Evolutionary conservation across 1,140 invertebrate species (phyloP).

Genomic region (Rhagoletis zephyria): DNA sequence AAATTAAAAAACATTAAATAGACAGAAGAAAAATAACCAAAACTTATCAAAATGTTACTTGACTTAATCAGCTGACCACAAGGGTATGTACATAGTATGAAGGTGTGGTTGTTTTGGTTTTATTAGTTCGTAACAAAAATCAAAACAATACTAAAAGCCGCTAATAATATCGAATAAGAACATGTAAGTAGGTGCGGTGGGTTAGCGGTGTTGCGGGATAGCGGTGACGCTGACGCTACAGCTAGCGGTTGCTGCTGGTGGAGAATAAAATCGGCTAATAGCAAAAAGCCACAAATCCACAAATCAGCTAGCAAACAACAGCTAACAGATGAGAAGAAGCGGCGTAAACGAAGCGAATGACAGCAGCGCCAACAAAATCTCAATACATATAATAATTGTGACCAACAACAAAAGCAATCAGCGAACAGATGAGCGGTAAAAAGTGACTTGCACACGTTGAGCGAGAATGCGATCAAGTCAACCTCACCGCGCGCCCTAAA

Average conservation of each 20-base stretch:
- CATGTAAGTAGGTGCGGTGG: neutral
- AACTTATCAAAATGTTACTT: no score
- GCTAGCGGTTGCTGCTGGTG: neutral
- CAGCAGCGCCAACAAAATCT: no score
- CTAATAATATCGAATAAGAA: neutral
- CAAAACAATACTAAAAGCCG: neutral
- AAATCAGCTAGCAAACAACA: neutral
- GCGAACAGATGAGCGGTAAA: neutral
- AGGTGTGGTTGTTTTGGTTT: neutral
- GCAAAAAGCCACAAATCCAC: neutral
- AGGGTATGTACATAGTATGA: no score
- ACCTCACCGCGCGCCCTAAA: neutral
- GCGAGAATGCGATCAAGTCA: constrained; percentile 11
- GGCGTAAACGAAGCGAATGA: no score
- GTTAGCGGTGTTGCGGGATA: neutral
- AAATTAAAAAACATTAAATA: no score
- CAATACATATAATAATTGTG: no score
- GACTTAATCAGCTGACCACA: no score
- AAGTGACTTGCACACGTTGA: constrained; percentile 22
- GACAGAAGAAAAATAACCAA: no score
- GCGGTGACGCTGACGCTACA: no score
- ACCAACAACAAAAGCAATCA: neutral
- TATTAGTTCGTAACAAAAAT: neutral
- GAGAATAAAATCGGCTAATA: neutral
- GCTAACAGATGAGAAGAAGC: neutral